phyloP scores from a whole-genome alignment of 2,888 invertebrate species.

The Parapristionchus giblindavisi region DNA sequence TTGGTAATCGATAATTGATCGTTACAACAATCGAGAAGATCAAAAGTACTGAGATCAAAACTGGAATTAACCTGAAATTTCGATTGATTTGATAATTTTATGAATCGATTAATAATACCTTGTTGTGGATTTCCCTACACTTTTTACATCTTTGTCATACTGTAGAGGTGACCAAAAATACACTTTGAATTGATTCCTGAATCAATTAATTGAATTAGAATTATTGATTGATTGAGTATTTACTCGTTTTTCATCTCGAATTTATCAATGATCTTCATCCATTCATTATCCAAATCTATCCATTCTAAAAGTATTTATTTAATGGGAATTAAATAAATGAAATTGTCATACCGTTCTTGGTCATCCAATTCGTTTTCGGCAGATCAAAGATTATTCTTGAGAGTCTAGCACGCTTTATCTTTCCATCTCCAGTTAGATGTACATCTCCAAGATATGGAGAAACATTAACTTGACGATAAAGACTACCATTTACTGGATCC shows the following conservation, averaged over 20 bases:
- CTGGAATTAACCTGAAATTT: conserved; percentile 25
- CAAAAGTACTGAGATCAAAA: conserved; percentile 4
- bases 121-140: conserved; percentile 28
- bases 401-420: conserved; percentile 6
- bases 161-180: conserved; percentile 35
- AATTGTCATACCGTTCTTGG: neutral
- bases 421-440: neutral
- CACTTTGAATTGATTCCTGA: neutral
- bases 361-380: conserved; percentile 21
- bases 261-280: conserved; percentile 9
- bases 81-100: neutral
- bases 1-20: neutral
- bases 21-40: conserved; percentile 5
- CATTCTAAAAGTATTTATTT: conserved; percentile 12
- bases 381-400: conserved; percentile 34
- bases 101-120: neutral
- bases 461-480: conserved; percentile 26
- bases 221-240: neutral
- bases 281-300: neutral
- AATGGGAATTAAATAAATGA: neutral
- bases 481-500: conserved; percentile 4
- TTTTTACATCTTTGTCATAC: conserved; percentile 21
- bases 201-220: neutral
- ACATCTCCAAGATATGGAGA: conserved; percentile 6
- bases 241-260: conserved; percentile 7